phyloP scores from a whole-genome alignment of 2,797 vertebrate genomes.

The Bradypodion ventrale region DNA sequence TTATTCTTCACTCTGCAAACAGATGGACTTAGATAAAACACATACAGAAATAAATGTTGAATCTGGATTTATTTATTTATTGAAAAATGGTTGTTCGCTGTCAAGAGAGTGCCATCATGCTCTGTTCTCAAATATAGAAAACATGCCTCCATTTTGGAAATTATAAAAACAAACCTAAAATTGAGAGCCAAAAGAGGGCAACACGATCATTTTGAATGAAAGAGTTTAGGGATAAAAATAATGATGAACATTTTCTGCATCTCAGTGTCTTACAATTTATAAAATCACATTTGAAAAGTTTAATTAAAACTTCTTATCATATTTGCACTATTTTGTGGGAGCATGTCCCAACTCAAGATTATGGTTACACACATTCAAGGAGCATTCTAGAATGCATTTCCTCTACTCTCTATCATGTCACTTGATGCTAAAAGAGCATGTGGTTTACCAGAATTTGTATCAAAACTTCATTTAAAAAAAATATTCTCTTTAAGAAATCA shows the following conservation, averaged over 20 bases:
- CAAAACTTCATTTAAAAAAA: too few relatives aligned
- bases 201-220: neutral
- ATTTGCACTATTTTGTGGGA: neutral
- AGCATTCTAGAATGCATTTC: neutral
- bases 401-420: too few relatives aligned
- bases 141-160: slow-evolving; percentile 3
- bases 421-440: too few relatives aligned
- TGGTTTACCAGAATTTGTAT: too few relatives aligned
- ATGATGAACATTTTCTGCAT: neutral
- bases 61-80: slow-evolving; percentile 36
- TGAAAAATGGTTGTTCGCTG: slow-evolving; percentile 66
- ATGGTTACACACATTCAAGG: neutral
- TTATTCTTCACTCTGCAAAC: slow-evolving; percentile 68
- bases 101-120: slow-evolving; percentile 56
- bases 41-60: slow-evolving; percentile 68
- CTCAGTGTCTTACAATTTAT: neutral
- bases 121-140: slow-evolving; percentile 44
- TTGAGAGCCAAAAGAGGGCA: neutral
- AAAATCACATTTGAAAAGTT: neutral
- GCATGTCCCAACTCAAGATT: neutral
- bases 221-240: fast-evolving
- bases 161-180: neutral
- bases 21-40: slow-evolving; percentile 68
- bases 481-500: too few relatives aligned
- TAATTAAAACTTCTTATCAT: too few relatives aligned